Conservation (phyloP, 1,140 invertebrate genomes). For the Caerostris darwini region DNA sequence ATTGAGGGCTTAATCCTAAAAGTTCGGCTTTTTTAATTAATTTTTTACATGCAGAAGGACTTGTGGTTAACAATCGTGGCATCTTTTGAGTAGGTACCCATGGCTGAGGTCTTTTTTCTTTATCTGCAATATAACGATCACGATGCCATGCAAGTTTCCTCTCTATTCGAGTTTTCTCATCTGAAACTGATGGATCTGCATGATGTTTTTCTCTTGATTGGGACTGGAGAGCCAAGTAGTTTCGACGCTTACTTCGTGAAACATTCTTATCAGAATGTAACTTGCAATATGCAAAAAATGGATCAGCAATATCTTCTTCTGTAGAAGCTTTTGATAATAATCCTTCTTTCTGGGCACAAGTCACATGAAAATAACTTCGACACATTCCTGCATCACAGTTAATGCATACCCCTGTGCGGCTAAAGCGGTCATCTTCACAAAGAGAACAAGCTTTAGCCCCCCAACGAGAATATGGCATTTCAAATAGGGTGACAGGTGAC, state of each 20-base stretch:
- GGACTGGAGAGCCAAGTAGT: constrained; percentile 93
- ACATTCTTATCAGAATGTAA: constrained; percentile 83
- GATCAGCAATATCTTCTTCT: constrained; percentile 96
- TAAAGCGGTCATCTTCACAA: constrained; percentile 92
- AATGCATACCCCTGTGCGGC: constrained; percentile 96
- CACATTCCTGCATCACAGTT: constrained; percentile 99
- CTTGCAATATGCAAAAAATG: constrained; percentile 98
- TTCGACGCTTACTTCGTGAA: constrained; percentile 85
- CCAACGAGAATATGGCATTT: constrained; percentile 97
- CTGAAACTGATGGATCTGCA: constrained; percentile 71
- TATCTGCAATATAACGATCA: constrained; percentile 83
- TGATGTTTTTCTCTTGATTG: constrained; percentile 86
- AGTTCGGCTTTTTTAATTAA: constrained; percentile 93
- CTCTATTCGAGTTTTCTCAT: constrained; percentile 82
- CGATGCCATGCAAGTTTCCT: constrained; percentile 83
- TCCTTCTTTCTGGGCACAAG: constrained; percentile 96
- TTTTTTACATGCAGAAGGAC: constrained; percentile 92
- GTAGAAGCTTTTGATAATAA: constrained; percentile 95
- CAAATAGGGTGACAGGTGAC: constrained; percentile 90
- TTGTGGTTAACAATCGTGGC: constrained; percentile 93
- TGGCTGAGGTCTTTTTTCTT: constrained; percentile 88
- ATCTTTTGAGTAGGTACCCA: constrained; percentile 93
- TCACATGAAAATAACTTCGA: constrained; percentile 98
- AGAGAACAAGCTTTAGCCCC: constrained; percentile 93
- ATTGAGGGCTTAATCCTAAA: constrained; percentile 87